Conservation (phyloP, 1,140 invertebrate genomes). For the Littorina saxatilis region DNA sequence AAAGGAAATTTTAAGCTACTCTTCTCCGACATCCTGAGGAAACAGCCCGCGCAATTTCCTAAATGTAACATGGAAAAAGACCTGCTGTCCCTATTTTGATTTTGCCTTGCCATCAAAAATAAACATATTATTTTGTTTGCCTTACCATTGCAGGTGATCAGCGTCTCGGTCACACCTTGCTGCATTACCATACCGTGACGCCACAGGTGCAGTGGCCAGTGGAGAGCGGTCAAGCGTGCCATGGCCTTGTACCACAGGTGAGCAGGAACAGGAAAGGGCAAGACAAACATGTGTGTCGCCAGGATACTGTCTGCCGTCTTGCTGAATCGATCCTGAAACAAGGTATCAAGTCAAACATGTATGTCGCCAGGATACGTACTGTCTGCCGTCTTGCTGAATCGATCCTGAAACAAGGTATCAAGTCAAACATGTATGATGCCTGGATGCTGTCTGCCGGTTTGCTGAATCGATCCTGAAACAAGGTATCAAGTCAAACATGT, state of each 20-base stretch:
- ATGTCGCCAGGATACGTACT: no score
- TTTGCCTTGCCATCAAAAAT: no score
- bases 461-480: constrained; percentile 15
- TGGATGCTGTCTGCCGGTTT: neutral
- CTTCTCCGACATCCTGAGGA: no score
- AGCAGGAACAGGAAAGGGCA: neutral
- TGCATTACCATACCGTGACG: neutral
- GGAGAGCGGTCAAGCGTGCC: neutral
- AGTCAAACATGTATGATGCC: constrained; percentile 8
- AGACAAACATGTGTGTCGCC: constrained; percentile 9
- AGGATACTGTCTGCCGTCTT: neutral
- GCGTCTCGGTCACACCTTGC: neutral
- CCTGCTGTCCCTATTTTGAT: no score
- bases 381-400: no score
- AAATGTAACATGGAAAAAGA: no score
- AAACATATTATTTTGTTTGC: no score
- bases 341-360: no score
- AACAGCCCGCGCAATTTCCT: no score
- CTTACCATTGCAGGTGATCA: constrained; percentile 11
- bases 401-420: neutral
- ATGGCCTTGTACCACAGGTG: constrained; percentile 2
- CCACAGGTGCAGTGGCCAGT: constrained; percentile 25
- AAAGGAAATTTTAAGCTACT: no score
- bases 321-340: constrained; percentile 15
- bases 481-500: no score